These are phyloP conservation scores for Andricus quercusramuli DNA, from an alignment of 2,888 invertebrate species.

Conservation along the genomic window DNA sequence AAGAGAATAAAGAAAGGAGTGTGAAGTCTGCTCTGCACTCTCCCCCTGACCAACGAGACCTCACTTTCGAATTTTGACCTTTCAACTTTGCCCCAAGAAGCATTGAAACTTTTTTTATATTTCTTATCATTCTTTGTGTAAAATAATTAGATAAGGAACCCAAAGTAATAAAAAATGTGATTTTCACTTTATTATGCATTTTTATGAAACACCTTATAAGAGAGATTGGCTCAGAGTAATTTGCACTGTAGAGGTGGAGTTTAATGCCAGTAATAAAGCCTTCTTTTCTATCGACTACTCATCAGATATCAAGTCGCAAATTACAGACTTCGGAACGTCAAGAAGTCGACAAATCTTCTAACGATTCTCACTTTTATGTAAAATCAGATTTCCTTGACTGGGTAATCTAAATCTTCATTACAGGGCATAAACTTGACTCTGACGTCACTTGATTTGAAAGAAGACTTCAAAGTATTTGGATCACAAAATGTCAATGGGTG, in stretches of 20 bases:
- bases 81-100: no score
- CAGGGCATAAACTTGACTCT: not conserved
- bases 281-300: not conserved
- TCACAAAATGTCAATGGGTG: not conserved
- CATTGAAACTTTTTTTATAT: no score
- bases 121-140: no score
- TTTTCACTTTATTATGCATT: no score
- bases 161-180: no score
- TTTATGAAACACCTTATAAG: no score
- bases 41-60: no score
- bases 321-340: no score
- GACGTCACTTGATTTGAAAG: not conserved
- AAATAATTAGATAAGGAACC: no score
- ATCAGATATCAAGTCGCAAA: not conserved
- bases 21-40: no score
- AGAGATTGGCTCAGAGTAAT: not conserved
- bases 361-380: not conserved
- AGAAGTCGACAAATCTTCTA: not conserved
- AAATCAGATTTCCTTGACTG: not conserved
- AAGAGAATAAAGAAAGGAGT: no score
- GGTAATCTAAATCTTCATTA: conserved; percentile 1
- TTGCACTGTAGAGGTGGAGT: not conserved
- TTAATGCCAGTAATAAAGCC: conserved; percentile 2
- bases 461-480: not conserved
- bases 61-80: no score